Base-by-base conservation (phyloP, 1,140 invertebrate species). In the Drosophila bocki region DNA sequence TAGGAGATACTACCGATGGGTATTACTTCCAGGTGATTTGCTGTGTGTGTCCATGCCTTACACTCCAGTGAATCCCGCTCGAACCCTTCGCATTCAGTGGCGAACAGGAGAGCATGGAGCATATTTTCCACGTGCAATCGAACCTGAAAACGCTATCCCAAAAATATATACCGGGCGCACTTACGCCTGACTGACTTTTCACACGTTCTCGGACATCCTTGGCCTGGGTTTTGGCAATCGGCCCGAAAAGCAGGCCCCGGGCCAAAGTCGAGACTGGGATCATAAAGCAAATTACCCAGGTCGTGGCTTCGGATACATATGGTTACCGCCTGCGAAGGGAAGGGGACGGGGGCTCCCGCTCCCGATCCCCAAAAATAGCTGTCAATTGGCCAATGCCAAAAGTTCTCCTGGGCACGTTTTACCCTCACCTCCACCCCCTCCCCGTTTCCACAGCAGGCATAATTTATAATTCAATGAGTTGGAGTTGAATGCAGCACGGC, bases 391-490 rank as follows among this genome's bases (percentile, higher is more conserved):
- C 78, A 79, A 83, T 83, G 81, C 75, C 81, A 83, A 87, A 87
- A 82, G 78, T 84, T 88, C 76, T 75, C 48, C 71, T 67, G 61
- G 76, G 62, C 82, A 82, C 71, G 65, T 77, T 77, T 77, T 39
- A 39, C 53, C 47, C 84, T 44, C 65, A 39, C 50, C 48, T 17
- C 45, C 51, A 35, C 37, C 22, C 35, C 45, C 22, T 35, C 45
- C 64, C 19, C 19, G 33, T n/a, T 51, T 9, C 26, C 45, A 59
- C 53, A 7, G 53, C 68, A 69, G 53, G 63, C 64, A 82, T 90
- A 90, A 90, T 90, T 90, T 90, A 90, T 90, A 90, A 90, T 90
- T 90, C 81, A 90, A 90, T 90, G 86, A 90, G 85, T 85, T 85
- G 68, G 84, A 87, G 85, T 90, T 90, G 84, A 87, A 88, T 87